phyloP scores from a whole-genome alignment of 2,888 invertebrate genomes.

The Ophion slaviceki region DNA sequence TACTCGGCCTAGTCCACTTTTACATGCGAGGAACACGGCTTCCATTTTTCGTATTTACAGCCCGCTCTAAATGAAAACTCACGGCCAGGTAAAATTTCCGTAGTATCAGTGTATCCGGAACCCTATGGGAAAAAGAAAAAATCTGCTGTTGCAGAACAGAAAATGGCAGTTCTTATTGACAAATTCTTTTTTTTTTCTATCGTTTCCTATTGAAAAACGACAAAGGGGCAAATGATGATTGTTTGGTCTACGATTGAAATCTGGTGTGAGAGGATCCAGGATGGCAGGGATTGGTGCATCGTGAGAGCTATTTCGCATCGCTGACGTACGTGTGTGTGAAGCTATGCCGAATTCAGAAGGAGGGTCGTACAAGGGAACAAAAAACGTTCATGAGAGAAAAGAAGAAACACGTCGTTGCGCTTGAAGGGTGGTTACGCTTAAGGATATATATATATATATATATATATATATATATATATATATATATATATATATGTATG shows the following conservation, averaged over 20 bases:
- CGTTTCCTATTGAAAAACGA: neutral
- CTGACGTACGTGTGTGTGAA: slow-evolving; percentile 25
- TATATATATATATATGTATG: too few relatives aligned
- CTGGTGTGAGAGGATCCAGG: neutral
- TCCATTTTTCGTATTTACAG: too few relatives aligned
- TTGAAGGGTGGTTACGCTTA: slow-evolving; percentile 55
- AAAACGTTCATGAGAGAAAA: slow-evolving; percentile 36
- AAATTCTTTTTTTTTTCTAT: neutral
- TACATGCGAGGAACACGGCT: too few relatives aligned
- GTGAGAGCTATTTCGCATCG: slow-evolving; percentile 35
- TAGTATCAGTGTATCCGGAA: too few relatives aligned
- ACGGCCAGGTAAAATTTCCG: too few relatives aligned
- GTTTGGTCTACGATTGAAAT: slow-evolving; percentile 6
- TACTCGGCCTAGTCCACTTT: too few relatives aligned
- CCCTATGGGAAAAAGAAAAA: too few relatives aligned
- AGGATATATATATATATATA: neutral
- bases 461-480: too few relatives aligned
- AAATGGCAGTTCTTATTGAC: too few relatives aligned
- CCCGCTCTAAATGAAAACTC: too few relatives aligned
- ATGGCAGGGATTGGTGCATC: slow-evolving; percentile 11
- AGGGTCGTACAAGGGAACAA: slow-evolving; percentile 13
- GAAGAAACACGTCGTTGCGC: slow-evolving; percentile 52
- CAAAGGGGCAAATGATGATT: neutral
- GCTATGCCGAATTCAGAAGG: slow-evolving; percentile 33
- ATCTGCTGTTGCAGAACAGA: too few relatives aligned